Percentiles rank a stretch among this genome's conserved stretches.
Evolutionary conservation across 2,888 invertebrate genomes (phyloP).

Genomic region (Pelosia muscerda): DNA sequence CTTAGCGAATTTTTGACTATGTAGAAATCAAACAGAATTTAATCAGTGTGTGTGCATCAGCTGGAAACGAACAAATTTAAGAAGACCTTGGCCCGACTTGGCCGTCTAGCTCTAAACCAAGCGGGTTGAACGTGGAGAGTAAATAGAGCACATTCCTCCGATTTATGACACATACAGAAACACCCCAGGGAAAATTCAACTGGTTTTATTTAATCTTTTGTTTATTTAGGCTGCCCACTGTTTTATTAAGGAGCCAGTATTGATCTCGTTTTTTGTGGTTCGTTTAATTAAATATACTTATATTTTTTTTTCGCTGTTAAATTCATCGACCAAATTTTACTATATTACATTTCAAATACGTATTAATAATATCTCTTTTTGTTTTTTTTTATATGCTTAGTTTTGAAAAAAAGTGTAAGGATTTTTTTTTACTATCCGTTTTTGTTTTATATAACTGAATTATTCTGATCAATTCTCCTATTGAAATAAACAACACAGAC

Average conservation of each 20-base stretch:
- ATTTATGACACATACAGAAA: slow-evolving; percentile 33
- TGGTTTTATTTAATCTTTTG: slow-evolving; percentile 45
- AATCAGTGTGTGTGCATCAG: neutral
- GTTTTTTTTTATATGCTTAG: too few relatives aligned
- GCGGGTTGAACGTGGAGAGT: neutral
- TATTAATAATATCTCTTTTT: neutral
- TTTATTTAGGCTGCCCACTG: slow-evolving; percentile 54
- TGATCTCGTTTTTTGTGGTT: slow-evolving; percentile 29
- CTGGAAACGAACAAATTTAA: neutral
- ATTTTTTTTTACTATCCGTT: neutral
- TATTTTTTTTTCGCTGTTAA: neutral
- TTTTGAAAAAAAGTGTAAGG: too few relatives aligned
- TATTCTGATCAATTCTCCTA: neutral
- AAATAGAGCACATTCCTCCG: slow-evolving; percentile 23
- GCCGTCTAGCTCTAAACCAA: too few relatives aligned
- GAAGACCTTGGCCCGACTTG: neutral
- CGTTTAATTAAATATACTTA: slow-evolving; percentile 34
- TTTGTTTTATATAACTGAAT: neutral
- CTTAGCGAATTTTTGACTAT: too few relatives aligned
- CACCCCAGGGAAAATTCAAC: slow-evolving; percentile 14
- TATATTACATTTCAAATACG: neutral
- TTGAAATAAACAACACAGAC: too few relatives aligned
- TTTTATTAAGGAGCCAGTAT: slow-evolving; percentile 49
- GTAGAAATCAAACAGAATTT: neutral
- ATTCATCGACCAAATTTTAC: neutral